phyloP scores from a whole-genome alignment of 1,140 invertebrate genomes.

The Drosophila cardini region DNA sequence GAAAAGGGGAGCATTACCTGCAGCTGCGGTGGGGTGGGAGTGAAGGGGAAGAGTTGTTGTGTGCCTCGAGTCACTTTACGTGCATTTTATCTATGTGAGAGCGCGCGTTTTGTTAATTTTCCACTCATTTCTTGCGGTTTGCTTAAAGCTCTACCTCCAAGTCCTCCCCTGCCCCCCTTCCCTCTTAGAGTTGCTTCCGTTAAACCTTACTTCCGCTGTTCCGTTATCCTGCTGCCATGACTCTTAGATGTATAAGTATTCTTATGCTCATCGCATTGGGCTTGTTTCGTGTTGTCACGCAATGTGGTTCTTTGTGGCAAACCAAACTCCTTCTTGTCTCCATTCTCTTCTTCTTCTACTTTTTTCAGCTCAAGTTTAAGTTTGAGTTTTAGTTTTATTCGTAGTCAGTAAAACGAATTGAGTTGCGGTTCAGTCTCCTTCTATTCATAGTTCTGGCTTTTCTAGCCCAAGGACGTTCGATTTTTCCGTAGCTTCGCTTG shows the following conservation, averaged over 20 bases:
- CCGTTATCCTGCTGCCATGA: slow-evolving; percentile 8
- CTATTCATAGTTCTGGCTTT: slow-evolving; percentile 17
- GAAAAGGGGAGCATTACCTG: slow-evolving; percentile 7
- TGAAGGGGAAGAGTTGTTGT: slow-evolving; percentile 8
- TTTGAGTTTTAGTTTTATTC: slow-evolving; percentile 25
- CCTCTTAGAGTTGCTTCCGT: slow-evolving; percentile 13
- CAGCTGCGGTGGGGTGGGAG: background rate
- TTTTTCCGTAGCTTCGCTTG: slow-evolving; percentile 58
- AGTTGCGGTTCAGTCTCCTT: slow-evolving; percentile 15
- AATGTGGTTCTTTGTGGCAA: slow-evolving; percentile 43
- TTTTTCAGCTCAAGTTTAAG: slow-evolving; percentile 13
- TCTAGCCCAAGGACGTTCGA: slow-evolving; percentile 75
- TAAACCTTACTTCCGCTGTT: slow-evolving; percentile 32
- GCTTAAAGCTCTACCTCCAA: slow-evolving; percentile 17
- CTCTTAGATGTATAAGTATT: slow-evolving; percentile 24
- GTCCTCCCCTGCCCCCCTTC: background rate
- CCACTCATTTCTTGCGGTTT: slow-evolving; percentile 67
- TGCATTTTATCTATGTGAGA: slow-evolving; percentile 67
- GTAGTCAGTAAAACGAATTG: slow-evolving; percentile 8
- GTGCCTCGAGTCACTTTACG: slow-evolving; percentile 38
- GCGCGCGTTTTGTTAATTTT: slow-evolving; percentile 76
- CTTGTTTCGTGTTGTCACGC: slow-evolving; percentile 74
- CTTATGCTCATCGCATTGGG: slow-evolving; percentile 70
- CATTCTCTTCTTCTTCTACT: slow-evolving; percentile 37
- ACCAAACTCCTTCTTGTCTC: slow-evolving; percentile 24